Evolutionary conservation across 2,888 invertebrate genomes (phyloP).

Genomic region (Geotrupes spiniger): DNA sequence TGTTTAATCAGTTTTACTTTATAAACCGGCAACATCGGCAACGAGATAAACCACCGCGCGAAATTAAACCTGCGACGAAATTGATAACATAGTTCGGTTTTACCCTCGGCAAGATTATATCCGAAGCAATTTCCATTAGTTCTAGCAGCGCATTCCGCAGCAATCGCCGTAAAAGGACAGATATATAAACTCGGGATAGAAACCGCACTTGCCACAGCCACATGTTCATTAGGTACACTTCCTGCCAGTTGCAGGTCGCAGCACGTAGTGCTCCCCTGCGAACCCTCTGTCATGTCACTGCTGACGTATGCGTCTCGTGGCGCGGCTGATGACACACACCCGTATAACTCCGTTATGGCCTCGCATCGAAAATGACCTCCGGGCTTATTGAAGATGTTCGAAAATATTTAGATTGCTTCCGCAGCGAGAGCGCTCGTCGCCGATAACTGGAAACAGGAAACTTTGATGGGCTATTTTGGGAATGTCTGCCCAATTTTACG

Average conservation of each 20-base stretch:
- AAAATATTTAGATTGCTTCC: slow-evolving; percentile 5
- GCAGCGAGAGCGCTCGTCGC: not conserved
- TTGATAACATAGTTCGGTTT: not conserved
- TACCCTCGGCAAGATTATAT: not conserved
- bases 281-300: not conserved
- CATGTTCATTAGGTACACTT: slow-evolving; percentile 24
- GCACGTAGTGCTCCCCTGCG: slow-evolving; percentile 3
- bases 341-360: not conserved
- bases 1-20: too few relatives aligned
- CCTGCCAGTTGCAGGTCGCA: slow-evolving; percentile 16
- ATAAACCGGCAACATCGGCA: too few relatives aligned
- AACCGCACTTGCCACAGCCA: slow-evolving; percentile 19
- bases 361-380: slow-evolving; percentile 2
- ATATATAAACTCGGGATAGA: slow-evolving; percentile 8
- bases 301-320: not conserved
- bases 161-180: slow-evolving; percentile 1
- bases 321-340: not conserved
- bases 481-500: too few relatives aligned
- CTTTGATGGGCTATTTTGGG: too few relatives aligned
- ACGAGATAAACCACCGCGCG: too few relatives aligned
- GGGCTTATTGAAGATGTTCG: not conserved
- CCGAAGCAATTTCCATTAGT: slow-evolving; percentile 1
- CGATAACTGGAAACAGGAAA: not conserved
- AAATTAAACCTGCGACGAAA: not conserved
- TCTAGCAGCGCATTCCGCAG: not conserved